Base-by-base conservation (phyloP, 2,888 invertebrate species). In the Oxyteleia sp. region DNA sequence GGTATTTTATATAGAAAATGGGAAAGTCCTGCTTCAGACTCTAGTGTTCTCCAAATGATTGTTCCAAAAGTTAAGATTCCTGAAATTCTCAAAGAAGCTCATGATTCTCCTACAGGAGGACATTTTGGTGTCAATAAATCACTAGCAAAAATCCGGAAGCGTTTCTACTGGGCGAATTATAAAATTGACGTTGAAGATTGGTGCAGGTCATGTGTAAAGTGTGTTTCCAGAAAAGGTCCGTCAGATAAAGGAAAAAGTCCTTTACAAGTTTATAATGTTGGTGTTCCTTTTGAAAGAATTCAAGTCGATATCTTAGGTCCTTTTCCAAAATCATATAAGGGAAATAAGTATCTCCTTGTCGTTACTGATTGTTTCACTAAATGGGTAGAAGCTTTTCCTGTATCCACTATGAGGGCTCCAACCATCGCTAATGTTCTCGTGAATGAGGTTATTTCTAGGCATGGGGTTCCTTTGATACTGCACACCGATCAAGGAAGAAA, bases 61-160 rank as follows among this genome's bases (percentile, higher is more conserved):
- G n/a, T n/a, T n/a, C n/a, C 84, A 10, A 51, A 43, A 16, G 63
- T 29, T 26, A 82, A 51, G 29, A 68, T 85, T 18, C n/a, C n/a
- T 11, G 61, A 80, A 49, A 55, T 87, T 11, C 26, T 88, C 10
- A 41, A 57, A 26, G 82, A 83, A n/a, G n/a, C n/a, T n/a, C n/a
- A n/a, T n/a, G n/a, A n/a, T n/a, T n/a, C n/a, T n/a, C n/a, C n/a
- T n/a, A n/a, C n/a, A n/a, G 87, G 87, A 16, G 88, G 87, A n/a
- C 88, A 90, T 69, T 87, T 90, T 11, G 88, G 89, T 7, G 55
- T 88, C 0, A 85, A 87, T 16, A 88, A 87, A 43, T 90, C 88
- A 0, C 47, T 88, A 18, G 43, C 64, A 2, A 87, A 87, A 53
- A 78, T 88, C 68, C 78, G 55, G 26, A 87, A 84, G 83, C 85